Evolutionary conservation across 2,888 invertebrate genomes (phyloP).

Genomic region (Penaeus monodon): DNA sequence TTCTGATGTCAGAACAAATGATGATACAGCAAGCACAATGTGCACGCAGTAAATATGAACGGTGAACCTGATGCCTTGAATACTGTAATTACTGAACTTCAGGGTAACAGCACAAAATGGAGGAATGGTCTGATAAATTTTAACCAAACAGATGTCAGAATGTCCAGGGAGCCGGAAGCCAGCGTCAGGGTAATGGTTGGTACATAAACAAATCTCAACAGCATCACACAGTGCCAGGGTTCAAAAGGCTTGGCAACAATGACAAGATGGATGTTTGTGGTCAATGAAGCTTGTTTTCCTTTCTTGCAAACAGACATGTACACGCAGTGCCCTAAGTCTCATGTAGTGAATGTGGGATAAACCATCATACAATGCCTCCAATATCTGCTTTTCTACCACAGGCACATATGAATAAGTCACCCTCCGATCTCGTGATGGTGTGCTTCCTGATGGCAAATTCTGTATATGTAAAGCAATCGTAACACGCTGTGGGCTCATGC

Average conservation of each 20-base stretch:
- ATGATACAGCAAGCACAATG: not conserved
- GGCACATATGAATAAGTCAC: too few relatives aligned
- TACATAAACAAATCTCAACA: not conserved
- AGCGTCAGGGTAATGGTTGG: not conserved
- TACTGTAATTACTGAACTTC: constrained; percentile 8
- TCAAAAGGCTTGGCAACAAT: not conserved
- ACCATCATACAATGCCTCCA: not conserved
- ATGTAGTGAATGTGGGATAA: constrained; percentile 6
- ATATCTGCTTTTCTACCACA: not conserved
- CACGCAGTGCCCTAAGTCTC: not conserved
- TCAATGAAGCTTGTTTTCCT: constrained; percentile 1
- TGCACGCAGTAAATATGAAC: not conserved
- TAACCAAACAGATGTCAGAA: not conserved
- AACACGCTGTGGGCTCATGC: constrained; percentile 24
- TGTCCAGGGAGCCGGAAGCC: not conserved
- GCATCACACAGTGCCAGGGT: not conserved
- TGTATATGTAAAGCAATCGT: constrained; percentile 8
- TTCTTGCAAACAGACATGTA: not conserved
- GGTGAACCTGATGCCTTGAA: not conserved
- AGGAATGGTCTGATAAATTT: constrained; percentile 5
- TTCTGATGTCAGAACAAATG: not conserved
- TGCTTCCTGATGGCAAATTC: constrained; percentile 4
- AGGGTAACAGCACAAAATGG: constrained; percentile 16
- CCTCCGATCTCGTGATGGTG: not conserved
- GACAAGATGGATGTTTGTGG: constrained; percentile 6